A percentile compares a stretch with the other conserved stretches of the same genome.
Conservation (phyloP, 2,797 vertebrate genomes). For the Diglossa cyanea region DNA sequence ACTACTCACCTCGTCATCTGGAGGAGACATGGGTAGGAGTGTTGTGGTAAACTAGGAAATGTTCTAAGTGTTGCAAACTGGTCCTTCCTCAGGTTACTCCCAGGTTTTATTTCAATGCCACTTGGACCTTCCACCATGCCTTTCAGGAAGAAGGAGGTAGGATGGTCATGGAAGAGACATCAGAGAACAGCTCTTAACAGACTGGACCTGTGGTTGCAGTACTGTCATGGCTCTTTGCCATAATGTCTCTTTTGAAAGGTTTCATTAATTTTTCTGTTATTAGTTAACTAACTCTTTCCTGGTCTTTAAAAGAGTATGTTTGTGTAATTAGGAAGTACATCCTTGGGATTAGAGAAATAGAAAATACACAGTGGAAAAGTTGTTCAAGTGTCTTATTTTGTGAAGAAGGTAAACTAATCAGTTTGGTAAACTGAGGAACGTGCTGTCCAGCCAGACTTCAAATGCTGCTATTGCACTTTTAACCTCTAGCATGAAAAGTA, state of each 20-base stretch:
- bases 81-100: neutral
- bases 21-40: neutral
- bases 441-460: neutral
- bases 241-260: neutral
- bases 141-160: neutral
- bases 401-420: neutral
- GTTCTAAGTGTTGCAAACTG: neutral
- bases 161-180: neutral
- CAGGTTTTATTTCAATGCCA: neutral
- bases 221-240: neutral
- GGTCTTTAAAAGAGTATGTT: neutral
- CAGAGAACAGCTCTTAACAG: neutral
- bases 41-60: neutral
- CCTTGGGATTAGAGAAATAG: neutral
- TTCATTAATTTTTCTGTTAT: neutral
- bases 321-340: neutral
- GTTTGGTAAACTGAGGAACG: rapidly evolving
- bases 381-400: neutral
- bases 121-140: neutral
- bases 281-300: neutral
- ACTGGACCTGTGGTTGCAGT: neutral
- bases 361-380: neutral
- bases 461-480: neutral
- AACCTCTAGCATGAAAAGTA: neutral
- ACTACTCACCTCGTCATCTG: neutral